phyloP scores from a whole-genome alignment of 2,797 vertebrate genomes.

The Brachymystax lenok region DNA sequence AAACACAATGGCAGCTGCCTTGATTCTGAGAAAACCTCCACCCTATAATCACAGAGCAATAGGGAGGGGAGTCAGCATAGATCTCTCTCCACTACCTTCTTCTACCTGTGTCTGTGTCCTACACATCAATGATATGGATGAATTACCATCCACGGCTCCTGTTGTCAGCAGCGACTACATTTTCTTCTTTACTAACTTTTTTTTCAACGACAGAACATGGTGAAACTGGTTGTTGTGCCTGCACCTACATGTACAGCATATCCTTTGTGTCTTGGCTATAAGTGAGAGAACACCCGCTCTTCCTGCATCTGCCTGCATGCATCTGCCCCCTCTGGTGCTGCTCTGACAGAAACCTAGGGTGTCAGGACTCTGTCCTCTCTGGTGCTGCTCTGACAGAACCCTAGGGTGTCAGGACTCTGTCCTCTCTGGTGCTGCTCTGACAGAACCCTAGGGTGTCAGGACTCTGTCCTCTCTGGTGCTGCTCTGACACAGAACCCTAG shows the following conservation, averaged over 20 bases:
- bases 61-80: constrained; percentile 37
- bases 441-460: too few relatives aligned
- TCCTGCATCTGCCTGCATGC: constrained; percentile 54
- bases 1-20: constrained; percentile 41
- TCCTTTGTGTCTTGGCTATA: constrained; percentile 62
- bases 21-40: constrained; percentile 51
- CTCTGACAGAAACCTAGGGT: too few relatives aligned
- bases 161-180: constrained; percentile 54
- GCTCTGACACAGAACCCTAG: too few relatives aligned
- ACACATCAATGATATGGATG: constrained; percentile 49
- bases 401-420: too few relatives aligned
- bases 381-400: too few relatives aligned
- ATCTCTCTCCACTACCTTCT: constrained; percentile 32
- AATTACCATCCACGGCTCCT: constrained; percentile 45
- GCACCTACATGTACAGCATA: constrained; percentile 53
- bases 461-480: too few relatives aligned
- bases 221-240: constrained; percentile 67
- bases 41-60: constrained; percentile 48
- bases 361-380: too few relatives aligned
- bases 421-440: too few relatives aligned
- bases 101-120: constrained; percentile 23
- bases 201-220: constrained; percentile 42
- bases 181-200: not conserved
- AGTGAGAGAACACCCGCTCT: constrained; percentile 66
- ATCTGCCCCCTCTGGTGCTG: constrained; percentile 52